Conservation (phyloP, 2,888 invertebrate genomes). For the Bombyx huttoni region DNA sequence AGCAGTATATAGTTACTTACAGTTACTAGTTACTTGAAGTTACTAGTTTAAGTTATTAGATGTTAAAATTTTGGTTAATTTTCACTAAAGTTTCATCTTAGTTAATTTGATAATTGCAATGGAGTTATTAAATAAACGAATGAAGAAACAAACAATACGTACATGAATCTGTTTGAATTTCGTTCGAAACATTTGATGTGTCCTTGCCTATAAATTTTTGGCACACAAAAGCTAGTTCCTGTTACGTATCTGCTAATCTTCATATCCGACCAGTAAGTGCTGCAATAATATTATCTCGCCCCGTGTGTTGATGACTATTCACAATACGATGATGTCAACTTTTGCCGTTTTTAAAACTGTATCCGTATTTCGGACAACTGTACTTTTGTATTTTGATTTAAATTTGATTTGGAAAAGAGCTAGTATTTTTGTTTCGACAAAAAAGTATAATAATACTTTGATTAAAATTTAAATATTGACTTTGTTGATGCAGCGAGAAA, state of each 20-base stretch:
- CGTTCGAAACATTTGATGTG: background rate
- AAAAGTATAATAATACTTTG: background rate
- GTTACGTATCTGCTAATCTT: background rate
- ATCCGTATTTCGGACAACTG: conserved; percentile 1
- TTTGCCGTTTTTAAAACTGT: conserved; percentile 18
- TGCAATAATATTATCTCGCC: conserved; percentile 25
- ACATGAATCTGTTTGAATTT: background rate
- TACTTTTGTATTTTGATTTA: conserved; percentile 1
- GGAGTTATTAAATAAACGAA: too few relatives aligned
- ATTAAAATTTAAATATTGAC: background rate
- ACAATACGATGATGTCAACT: conserved; percentile 34
- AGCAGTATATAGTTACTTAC: too few relatives aligned
- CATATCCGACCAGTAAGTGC: conserved; percentile 1
- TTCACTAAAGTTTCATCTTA: too few relatives aligned
- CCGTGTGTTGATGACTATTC: conserved; percentile 25
- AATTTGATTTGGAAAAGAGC: conserved; percentile 6
- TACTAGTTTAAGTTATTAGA: too few relatives aligned
- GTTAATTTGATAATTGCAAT: too few relatives aligned
- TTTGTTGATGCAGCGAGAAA: background rate
- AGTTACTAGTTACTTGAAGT: too few relatives aligned
- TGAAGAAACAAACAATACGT: too few relatives aligned
- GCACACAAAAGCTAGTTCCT: background rate
- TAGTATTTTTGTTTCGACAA: conserved; percentile 5
- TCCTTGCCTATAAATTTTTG: background rate
- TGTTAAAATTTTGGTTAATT: too few relatives aligned